Evolutionary conservation across 2,888 invertebrate species (phyloP), one percentile per base, ranked within the genome.

Genomic region (Pandemis heparana): DNA sequence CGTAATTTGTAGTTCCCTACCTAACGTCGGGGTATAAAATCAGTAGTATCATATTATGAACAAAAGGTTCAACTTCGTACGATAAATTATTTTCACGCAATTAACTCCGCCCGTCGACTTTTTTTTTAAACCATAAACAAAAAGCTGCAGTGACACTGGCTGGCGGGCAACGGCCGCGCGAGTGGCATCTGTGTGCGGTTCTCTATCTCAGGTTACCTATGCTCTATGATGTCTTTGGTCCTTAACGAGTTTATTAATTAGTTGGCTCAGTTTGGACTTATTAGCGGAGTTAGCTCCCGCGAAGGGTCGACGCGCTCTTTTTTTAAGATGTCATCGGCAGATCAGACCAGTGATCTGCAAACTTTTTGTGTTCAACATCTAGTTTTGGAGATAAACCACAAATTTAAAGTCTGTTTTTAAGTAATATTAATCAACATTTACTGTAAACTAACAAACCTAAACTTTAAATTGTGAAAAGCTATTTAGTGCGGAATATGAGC

Each of bases 171-270:
- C 80, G 90, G 80, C 90, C 90, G 82, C 81, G 77, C 77, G 75
- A 83, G 84, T 83, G 83, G 85, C 91, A 90, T 90, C 89, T 90
- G 88, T 85, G 76, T 85, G 88, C 86, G 89, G 90, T 86, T 82
- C 84, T 83, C 84, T 85, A 84, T 85, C 77, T 92, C 88, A 77
- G 79, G 83, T 92, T 91, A 85, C 92, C 82, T 82, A 80, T 79
- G 81, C 79, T 83, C 80, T 78, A 76, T 74, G 74, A 83, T 83
- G 82, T 83, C 79, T 85, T 89, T 90, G 87, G 79, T 88, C 85
- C 88, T 88, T 83, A 68, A 75, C 48, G 70, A 67, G 56, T 66
- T 71, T 70, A 73, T 62, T 62, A 56, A 60, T 70, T 65, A 60
- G 39, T 68, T 38, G n/a, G 43, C 18, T 51, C 59, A 48, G 16